Base-by-base conservation (phyloP, 2,797 vertebrate species). In the Acipenser transmontanus region DNA sequence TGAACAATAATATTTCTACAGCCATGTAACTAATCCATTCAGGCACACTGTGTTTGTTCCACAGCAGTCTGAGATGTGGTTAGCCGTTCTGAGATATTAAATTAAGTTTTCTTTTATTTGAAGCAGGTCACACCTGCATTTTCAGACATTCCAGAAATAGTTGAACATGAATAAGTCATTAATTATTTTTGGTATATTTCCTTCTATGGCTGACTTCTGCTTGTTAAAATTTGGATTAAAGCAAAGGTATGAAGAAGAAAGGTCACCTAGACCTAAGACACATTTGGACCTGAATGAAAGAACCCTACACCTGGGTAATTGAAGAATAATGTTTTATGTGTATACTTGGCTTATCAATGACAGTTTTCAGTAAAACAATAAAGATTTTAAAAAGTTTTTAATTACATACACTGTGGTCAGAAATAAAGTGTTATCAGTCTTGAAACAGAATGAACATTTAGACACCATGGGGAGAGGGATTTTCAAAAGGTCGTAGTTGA, bases 101-200 rank as follows among this genome's bases (percentile, higher is more conserved):
- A 54, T 54, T 9, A 3, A 54, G 52, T 79, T 73, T 75, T 79
- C 52, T 71, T 50, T 70, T 69, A 66, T 67, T 77, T 68, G 65
- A 64, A 74, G 61, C 68, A 50, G 49, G 61, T 59, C 14, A 71
- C n/a, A 69, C 65, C 52, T 70, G 20, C 57, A 63, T 70, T 76
- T 76, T 72, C 63, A 79, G 74, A 62, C 57, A 67, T 81, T 71
- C 79, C 57, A 72, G 47, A 66, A 68, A 66, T 67, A 20, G 9
- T 54, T 63, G 50, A 47, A 49, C 74, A 59, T 68, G 71, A 77
- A 71, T 62, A 51, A 62, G 56, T 48, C 63, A 67, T 72, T 61
- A 7, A 69, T 17, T 54, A 67, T 69, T 72, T 65, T 75, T 47
- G 49, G 66, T 68, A 77, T 79, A 72, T 69, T 49, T 77, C 59